phyloP scores from a whole-genome alignment of 2,888 invertebrate genomes.

The Cosmorhoe ocellata region DNA sequence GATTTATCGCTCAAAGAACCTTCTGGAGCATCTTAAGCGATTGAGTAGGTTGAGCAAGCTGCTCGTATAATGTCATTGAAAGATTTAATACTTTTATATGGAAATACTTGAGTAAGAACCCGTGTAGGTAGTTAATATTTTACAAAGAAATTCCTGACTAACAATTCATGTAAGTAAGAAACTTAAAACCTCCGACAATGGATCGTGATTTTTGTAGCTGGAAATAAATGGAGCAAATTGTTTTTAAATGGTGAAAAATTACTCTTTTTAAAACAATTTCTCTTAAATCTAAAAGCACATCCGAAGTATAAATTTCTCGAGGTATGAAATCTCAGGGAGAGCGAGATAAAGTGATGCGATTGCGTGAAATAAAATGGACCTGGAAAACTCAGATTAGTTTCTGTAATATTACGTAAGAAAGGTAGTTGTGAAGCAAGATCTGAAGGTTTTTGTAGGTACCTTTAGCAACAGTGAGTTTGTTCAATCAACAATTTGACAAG shows the following conservation, averaged over 20 bases:
- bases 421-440: background rate
- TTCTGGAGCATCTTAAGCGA: conserved; percentile 3
- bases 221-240: too few species aligned
- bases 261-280: conserved; percentile 23
- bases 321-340: conserved; percentile 15
- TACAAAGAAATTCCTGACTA: too few species aligned
- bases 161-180: too few species aligned
- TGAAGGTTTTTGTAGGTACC: background rate
- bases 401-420: conserved; percentile 5
- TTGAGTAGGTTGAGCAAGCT: background rate
- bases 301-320: conserved; percentile 10
- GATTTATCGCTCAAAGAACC: conserved; percentile 48
- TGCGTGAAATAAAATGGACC: conserved; percentile 14
- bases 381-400: conserved; percentile 11
- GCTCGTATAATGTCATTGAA: background rate
- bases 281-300: conserved; percentile 13
- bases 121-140: too few species aligned
- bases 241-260: conserved; percentile 27
- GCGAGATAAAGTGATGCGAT: conserved; percentile 18
- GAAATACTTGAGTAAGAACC: too few species aligned
- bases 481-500: conserved; percentile 10
- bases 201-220: too few species aligned
- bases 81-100: background rate
- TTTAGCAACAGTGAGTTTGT: conserved; percentile 2
- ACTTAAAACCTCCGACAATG: too few species aligned